Base-by-base conservation (phyloP, 2,113 vertebrate genomes). In the Barnardius zonarius region DNA sequence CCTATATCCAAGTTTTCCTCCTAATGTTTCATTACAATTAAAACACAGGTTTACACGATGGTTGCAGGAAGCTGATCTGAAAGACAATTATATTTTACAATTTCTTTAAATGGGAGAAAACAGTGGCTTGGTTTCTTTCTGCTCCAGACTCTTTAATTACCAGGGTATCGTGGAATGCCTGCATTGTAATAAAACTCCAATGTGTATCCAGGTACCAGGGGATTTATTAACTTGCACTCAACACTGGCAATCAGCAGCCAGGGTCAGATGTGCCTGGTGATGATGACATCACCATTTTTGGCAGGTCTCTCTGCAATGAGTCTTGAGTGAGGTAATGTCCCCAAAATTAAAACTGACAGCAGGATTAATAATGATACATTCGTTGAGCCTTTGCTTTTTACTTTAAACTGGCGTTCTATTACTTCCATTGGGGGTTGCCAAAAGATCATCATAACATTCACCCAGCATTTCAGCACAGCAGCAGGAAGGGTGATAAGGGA, bases 251-350 rank as follows among this genome's bases (percentile, higher is more conserved):
- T 98, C 98, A 98, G 97, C 98, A 98, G 97, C 96, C 92, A 82
- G 97, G 98, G 97, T 98, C 98, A 98, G 96, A 98, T 96, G 74
- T 90, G 90, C 96, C 97, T 97, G 97, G 95, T 97, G 96, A 97
- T 98, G 97, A 98, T 98, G 98, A 98, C 98, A 98, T 98, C 98
- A 98, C 96, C 96, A 95, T 94, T 97, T 98, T 97, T 98, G 98
- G 98, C 98, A 97, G 97, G 96, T 96, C 94, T 95, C 91, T 95
- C 91, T 97, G 95, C 97, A 97, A 94, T 37, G 70, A 97, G 97
- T 97, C 97, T 97, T 97, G 97, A 98, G 98, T 98, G 98, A 98
- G 98, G 98, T 98, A 98, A 98, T 98, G 98, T 97, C 97, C 98
- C 96, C 97, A 96, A 97, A 98, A 98, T 98, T 97, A 98, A 98